phyloP scores from a whole-genome alignment of 2,888 invertebrate genomes.

The Tachystola acroxantha region DNA sequence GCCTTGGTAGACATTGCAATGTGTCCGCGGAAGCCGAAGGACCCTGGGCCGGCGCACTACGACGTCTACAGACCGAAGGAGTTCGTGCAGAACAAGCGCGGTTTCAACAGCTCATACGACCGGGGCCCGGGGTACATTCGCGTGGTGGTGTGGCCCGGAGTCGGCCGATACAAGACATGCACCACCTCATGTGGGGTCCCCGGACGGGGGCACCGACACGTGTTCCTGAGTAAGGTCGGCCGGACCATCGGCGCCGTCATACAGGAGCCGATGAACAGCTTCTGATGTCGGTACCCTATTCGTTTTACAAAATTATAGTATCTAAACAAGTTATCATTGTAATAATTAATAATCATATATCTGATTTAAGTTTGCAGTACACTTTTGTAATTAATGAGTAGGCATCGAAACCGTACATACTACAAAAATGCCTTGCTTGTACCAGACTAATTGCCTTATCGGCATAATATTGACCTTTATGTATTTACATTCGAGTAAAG shows the following conservation, averaged over 20 bases:
- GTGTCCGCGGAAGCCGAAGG: conserved; percentile 60
- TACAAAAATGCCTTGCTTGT: too few relatives aligned
- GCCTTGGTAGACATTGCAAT: conserved; percentile 68
- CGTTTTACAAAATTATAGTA: too few relatives aligned
- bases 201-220: conserved; percentile 55
- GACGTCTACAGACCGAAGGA: conserved; percentile 29
- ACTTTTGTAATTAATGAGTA: too few relatives aligned
- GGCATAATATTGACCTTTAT: too few relatives aligned
- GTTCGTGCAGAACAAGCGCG: conserved; percentile 37
- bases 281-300: too few relatives aligned
- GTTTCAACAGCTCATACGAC: conserved; percentile 60
- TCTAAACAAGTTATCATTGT: too few relatives aligned
- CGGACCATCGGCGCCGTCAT: conserved; percentile 55
- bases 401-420: too few relatives aligned
- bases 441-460: too few relatives aligned
- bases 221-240: conserved; percentile 47
- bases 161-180: conserved; percentile 48
- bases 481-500: too few relatives aligned
- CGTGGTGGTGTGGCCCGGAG: conserved; percentile 58
- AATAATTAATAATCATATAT: too few relatives aligned
- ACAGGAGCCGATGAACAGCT: conserved; percentile 53
- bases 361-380: too few relatives aligned
- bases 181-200: conserved; percentile 28
- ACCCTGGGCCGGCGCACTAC: conserved; percentile 75
- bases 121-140: conserved; percentile 51